Conservation (phyloP, 1,140 invertebrate species). For the Tenebrio molitor region DNA sequence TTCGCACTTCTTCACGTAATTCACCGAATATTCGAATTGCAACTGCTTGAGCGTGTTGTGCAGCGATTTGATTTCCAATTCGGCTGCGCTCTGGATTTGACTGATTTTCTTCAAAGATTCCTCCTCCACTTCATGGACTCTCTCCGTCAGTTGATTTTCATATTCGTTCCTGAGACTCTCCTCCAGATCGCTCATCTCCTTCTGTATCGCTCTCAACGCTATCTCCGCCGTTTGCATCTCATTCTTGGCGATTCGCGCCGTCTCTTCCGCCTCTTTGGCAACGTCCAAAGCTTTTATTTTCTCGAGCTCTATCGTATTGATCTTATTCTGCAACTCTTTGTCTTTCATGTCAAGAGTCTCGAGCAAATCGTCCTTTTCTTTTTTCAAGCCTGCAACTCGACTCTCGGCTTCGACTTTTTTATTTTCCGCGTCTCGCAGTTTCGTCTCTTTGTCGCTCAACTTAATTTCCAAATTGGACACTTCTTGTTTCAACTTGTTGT, state of each 20-base stretch:
- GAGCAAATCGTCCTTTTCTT: slow-evolving; percentile 48
- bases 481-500: slow-evolving; percentile 46
- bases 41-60: slow-evolving; percentile 19
- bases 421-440: slow-evolving; percentile 42
- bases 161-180: slow-evolving; percentile 43
- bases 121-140: slow-evolving; percentile 54
- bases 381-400: slow-evolving; percentile 47
- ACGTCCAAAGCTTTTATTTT: slow-evolving; percentile 60
- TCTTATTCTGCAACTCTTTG: slow-evolving; percentile 57
- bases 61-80: slow-evolving; percentile 21
- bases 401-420: slow-evolving; percentile 45
- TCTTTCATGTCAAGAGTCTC: slow-evolving; percentile 52
- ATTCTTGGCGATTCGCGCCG: slow-evolving; percentile 60
- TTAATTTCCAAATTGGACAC: slow-evolving; percentile 52
- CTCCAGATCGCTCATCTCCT: slow-evolving; percentile 47
- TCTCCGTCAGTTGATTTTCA: slow-evolving; percentile 63
- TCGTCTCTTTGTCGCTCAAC: slow-evolving; percentile 44
- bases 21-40: neutral
- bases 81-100: slow-evolving; percentile 48
- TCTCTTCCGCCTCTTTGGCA: slow-evolving; percentile 49
- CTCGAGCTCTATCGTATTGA: slow-evolving; percentile 62
- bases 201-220: slow-evolving; percentile 57
- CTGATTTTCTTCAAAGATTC: slow-evolving; percentile 46
- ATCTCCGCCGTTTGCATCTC: slow-evolving; percentile 64
- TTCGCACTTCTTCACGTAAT: slow-evolving; percentile 38